Evolutionary conservation across 2,888 invertebrate species (phyloP).

Genomic region (Exocentrus adspersus): DNA sequence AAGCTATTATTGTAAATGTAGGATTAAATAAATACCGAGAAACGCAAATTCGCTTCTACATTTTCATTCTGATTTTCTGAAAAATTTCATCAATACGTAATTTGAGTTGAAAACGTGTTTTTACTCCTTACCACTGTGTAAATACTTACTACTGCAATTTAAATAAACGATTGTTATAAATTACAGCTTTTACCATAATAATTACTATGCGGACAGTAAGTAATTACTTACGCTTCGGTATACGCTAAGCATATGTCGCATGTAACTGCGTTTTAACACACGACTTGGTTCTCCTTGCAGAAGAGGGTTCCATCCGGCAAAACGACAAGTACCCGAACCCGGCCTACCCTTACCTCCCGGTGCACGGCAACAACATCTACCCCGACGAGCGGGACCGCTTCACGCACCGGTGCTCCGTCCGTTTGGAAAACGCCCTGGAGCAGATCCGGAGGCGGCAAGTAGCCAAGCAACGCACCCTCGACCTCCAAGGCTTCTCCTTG

Average conservation of each 20-base stretch:
- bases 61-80: no score
- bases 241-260: not conserved
- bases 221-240: no score
- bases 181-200: not conserved
- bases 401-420: constrained; percentile 69
- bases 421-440: constrained; percentile 74
- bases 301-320: constrained; percentile 56
- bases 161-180: not conserved
- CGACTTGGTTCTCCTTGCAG: constrained; percentile 41
- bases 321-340: constrained; percentile 61
- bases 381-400: constrained; percentile 55
- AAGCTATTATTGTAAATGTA: no score
- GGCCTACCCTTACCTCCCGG: constrained; percentile 57
- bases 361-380: constrained; percentile 51
- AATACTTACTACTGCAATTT: no score
- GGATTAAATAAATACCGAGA: no score
- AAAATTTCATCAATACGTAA: no score
- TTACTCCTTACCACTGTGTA: no score
- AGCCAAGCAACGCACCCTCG: constrained; percentile 65
- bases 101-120: no score
- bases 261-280: no score
- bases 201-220: not conserved
- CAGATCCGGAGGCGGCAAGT: constrained; percentile 70
- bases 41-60: no score
- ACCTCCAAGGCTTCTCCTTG: constrained; percentile 72